Base-by-base conservation (phyloP, 2,888 invertebrate genomes). In the Baccha elongata region DNA sequence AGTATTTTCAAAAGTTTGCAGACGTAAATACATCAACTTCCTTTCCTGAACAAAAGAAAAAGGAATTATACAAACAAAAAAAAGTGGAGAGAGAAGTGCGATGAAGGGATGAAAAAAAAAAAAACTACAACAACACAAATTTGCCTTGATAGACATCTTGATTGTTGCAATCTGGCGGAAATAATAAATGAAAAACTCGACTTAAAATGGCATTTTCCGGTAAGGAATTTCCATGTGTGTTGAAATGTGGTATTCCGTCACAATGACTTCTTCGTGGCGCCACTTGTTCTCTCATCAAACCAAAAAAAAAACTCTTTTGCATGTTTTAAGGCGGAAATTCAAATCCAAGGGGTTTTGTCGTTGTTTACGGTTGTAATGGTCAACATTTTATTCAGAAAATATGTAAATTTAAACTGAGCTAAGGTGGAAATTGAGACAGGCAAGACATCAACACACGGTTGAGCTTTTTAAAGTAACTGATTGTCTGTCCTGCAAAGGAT, bases 111-210 rank as follows among this genome's bases (percentile, higher is more conserved):
- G 8, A n/a, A 8, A 15, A 21, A 35, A 21, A 53, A 42, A 52
- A 8, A 42, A 23, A 29, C 6, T n/a, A 32, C 8, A 15, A 64
- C 15, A 35, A 55, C 35, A 53, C 42, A 67, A 76, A 76, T 71
- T 60, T 48, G 46, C 62, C 67, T 35, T 68, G 76, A 78, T 83
- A 78, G 78, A 78, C 72, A 73, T 83, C 72, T 72, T 78, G 72
- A 78, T 73, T 78, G 72, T 78, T 67, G 32, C 62, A 83, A 67
- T 62, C 68, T 72, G 78, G 78, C 72, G 83, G 83, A 83, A 83
- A 78, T 83, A 83, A 83, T 83, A 83, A 78, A 83, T 83, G 83
- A 83, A 83, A 72, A 83, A 76, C 62, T 78, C 76, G 50, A 83
- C 40, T 78, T 68, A 67, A 68, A 78, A 83, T 78, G 83, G 78